phyloP scores from a whole-genome alignment of 2,888 invertebrate genomes.

The Uropetala carovei region DNA sequence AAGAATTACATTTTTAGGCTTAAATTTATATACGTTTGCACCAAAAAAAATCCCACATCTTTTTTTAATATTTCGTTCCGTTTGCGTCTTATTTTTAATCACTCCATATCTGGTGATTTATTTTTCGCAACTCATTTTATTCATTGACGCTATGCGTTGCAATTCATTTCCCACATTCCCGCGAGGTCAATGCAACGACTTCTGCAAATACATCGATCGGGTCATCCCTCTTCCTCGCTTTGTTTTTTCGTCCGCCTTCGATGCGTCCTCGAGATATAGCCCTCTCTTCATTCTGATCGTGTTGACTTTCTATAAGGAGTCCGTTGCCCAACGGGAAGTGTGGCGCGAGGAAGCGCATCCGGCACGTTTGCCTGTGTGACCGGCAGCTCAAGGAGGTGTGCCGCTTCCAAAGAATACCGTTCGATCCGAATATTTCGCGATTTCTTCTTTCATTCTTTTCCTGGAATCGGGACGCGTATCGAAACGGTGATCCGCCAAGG shows the following conservation, averaged over 20 bases:
- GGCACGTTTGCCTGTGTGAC: background rate
- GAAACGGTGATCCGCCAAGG: background rate
- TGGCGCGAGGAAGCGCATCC: background rate
- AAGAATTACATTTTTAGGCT: too few relatives aligned
- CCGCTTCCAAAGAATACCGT: background rate
- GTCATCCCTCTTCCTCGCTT: background rate
- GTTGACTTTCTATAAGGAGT: background rate
- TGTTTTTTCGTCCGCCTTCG: background rate
- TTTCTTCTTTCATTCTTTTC: background rate
- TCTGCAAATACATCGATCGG: background rate
- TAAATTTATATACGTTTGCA: too few relatives aligned
- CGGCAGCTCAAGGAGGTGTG: background rate
- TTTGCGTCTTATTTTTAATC: too few relatives aligned
- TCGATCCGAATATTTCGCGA: background rate
- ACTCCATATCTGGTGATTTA: too few relatives aligned
- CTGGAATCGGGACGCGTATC: conserved; percentile 16
- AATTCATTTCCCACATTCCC: too few relatives aligned
- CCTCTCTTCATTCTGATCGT: background rate
- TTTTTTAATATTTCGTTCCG: too few relatives aligned
- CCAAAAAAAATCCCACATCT: too few relatives aligned
- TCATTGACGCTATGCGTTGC: too few relatives aligned
- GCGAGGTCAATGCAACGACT: too few relatives aligned
- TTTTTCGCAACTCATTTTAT: too few relatives aligned
- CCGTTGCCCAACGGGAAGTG: background rate
- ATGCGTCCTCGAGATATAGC: background rate